These are phyloP conservation scores for Exephanes ischioxanthus DNA, from an alignment of 2,888 invertebrate genomes.

Conservation along the genomic window DNA sequence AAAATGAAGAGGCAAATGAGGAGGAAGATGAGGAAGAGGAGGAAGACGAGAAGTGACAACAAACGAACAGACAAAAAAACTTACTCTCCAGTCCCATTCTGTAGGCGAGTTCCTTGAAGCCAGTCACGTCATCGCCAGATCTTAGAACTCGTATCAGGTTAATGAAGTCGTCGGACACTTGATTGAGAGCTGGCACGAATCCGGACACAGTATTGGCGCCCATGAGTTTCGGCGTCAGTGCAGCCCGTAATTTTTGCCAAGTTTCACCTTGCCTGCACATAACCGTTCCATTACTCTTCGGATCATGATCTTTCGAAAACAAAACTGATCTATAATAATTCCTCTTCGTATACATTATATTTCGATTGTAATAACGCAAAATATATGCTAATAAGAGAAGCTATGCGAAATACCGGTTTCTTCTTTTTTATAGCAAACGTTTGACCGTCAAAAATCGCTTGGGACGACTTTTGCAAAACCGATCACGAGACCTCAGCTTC, in stretches of 20 bases:
- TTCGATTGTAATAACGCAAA: not conserved
- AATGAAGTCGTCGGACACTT: constrained; percentile 92
- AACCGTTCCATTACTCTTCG: constrained; percentile 46
- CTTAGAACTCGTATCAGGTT: constrained; percentile 88
- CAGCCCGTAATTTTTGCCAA: constrained; percentile 91
- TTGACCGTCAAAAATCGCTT: constrained; percentile 9
- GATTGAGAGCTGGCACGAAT: constrained; percentile 91
- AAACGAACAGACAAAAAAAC: constrained; percentile 75
- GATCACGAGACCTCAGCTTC: constrained; percentile 5
- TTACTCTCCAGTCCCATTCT: constrained; percentile 93
- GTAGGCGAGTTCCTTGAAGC: constrained; percentile 91
- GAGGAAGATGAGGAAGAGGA: too few species aligned
- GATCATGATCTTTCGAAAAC: constrained; percentile 13
- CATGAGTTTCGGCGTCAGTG: constrained; percentile 91
- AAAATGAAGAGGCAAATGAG: not conserved
- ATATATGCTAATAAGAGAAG: constrained; percentile 1
- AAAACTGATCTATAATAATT: constrained; percentile 15
- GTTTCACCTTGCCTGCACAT: constrained; percentile 89
- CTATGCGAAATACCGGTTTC: not conserved
- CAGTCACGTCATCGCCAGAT: constrained; percentile 82
- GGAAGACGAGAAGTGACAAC: constrained; percentile 1
- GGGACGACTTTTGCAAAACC: constrained; percentile 17
- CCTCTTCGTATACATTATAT: too few species aligned
- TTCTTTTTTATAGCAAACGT: not conserved
- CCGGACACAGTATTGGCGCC: constrained; percentile 91